Base-by-base conservation (phyloP, 2,888 invertebrate species). In the Drosophila birchii region DNA sequence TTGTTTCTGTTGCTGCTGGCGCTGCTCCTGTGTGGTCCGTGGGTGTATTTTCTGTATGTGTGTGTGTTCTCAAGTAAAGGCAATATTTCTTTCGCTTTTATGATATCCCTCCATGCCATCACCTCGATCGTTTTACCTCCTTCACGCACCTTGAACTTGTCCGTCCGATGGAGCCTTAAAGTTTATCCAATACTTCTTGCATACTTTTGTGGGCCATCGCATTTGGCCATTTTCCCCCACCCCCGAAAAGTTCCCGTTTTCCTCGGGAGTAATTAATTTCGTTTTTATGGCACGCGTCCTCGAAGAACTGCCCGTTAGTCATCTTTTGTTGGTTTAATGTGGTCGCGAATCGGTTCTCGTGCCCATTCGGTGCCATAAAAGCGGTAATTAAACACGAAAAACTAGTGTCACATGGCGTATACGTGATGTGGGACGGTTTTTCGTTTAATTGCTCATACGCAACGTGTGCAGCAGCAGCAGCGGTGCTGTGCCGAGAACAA, bases 351-450 rank as follows among this genome's bases (percentile, higher is more conserved):
- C 71, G 81, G 68, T 75, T 78, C 70, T 66, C 61, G 34, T 63
- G 70, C 75, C 67, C 85, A 63, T 32, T 39, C 70, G 54, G 23
- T 39, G 45, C 71, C 78, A 89, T 80, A 74, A 89, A 88, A 86
- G 64, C 59, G 56, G 86, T 83, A 86, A 86, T 86, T 86, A 86
- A 86, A 86, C 84, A 86, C 76, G 77, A 79, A 77, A 49, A 86
- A 88, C 87, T 79, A 78, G 84, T 80, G 90, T 79, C 90, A 73
- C 90, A 79, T 88, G 75, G 81, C 87, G 87, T 67, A 82, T 88
- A 90, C 90, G 90, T 90, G 86, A 86, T 57, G 75, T 75, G 62
- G 54, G 54, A 51, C 69, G 55, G 51, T 71, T 76, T 77, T 75
- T 7, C 75, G 55, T 64, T 76, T 76, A 86, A 71, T 79, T 74